Percentiles rank a stretch among this genome's conserved stretches.
phyloP scores from a whole-genome alignment of 2,888 invertebrate species.

The Emmelina monodactyla region DNA sequence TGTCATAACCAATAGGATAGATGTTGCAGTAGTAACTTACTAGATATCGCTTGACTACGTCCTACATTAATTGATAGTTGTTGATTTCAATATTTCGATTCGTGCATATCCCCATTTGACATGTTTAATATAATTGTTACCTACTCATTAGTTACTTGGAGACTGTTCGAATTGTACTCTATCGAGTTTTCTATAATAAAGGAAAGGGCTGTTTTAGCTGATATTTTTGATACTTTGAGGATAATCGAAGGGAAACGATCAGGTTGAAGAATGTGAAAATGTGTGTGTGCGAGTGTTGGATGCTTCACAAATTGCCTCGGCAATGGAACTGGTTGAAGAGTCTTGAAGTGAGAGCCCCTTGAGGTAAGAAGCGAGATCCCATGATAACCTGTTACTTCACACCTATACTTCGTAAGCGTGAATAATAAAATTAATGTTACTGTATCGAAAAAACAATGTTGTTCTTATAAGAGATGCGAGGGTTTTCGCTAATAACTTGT shows the following conservation, averaged over 20 bases:
- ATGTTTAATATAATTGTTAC: slow-evolving; percentile 61
- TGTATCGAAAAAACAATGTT: slow-evolving; percentile 59
- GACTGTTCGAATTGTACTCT: slow-evolving; percentile 62
- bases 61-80: slow-evolving; percentile 38
- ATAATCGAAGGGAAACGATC: slow-evolving; percentile 60
- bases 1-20: slow-evolving; percentile 45
- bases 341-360: too few species aligned
- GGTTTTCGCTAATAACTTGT: slow-evolving; percentile 59
- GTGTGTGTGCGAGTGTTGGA: background rate
- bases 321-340: background rate
- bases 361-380: slow-evolving; percentile 13
- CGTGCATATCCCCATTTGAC: slow-evolving; percentile 58
- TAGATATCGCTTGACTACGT: slow-evolving; percentile 52
- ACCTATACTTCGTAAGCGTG: slow-evolving; percentile 47
- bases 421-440: slow-evolving; percentile 53
- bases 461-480: slow-evolving; percentile 63
- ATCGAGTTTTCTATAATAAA: slow-evolving; percentile 62
- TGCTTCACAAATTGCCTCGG: background rate
- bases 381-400: slow-evolving; percentile 30
- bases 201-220: slow-evolving; percentile 64
- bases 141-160: slow-evolving; percentile 64
- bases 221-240: slow-evolving; percentile 66
- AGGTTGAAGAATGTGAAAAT: slow-evolving; percentile 5
- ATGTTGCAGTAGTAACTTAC: slow-evolving; percentile 44
- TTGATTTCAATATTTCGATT: slow-evolving; percentile 51